Base-by-base conservation (phyloP, 2,113 vertebrate species). In the Lepus europaeus region DNA sequence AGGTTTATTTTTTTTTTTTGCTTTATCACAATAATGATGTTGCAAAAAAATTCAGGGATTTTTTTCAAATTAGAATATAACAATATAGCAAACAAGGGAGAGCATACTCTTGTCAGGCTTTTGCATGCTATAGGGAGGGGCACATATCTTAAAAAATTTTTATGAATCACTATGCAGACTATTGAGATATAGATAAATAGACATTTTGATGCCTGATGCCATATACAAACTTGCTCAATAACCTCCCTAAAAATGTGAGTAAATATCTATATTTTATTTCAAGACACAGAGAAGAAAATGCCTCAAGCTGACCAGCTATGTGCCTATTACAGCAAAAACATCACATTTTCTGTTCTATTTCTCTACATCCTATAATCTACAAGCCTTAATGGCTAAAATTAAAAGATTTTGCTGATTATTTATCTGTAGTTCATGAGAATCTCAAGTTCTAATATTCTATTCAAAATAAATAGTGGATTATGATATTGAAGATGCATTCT, bases 351-450 rank as follows among this genome's bases (percentile, higher is more conserved):
- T 68, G 36, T 53, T 85, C 6, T 45, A 45, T 6, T 3, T 81
- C 19, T 69, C 11, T 11, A 3, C 11, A 5, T 73, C 51, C 72
- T 64, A 0, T 11, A 66, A 11, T 33, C 22, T 68, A 16, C 22
- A 77, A 14, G 69, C 25, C 19, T 69, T 39, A 79, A 31, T 20
- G 29, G 6, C 31, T 90, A 12, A 68, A 85, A 68, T 45, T 45
- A 45, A 45, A 45, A 81, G 13, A 70, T 86, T 89, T 82, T 73
- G 23, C 17, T 89, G 7, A 82, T 93, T 91, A 82, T 39, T 68
- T 91, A 45, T 74, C 82, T 78, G 2, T 36, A 49, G 63, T 16
- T 76, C 73, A 33, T 49, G 29, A n/a, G 6, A 96, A 53, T 86
- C 19, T 39, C 49, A 16, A 84, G 9, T 73, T 22, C 14, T 63